Evolutionary conservation across 2,888 invertebrate species (phyloP).

Genomic region (Noctua fimbriata): DNA sequence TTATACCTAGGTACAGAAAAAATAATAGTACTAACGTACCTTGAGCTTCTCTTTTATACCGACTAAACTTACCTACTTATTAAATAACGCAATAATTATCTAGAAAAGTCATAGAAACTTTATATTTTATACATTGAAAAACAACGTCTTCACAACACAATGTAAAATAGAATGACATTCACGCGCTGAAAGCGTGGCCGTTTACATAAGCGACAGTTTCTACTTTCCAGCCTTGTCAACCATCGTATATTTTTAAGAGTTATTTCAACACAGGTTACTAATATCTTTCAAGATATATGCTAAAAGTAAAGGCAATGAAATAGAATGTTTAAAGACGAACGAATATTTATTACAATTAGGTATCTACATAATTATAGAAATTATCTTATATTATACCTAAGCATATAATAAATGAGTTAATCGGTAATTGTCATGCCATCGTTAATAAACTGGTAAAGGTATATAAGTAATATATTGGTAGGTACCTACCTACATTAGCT

Average conservation of each 20-base stretch:
- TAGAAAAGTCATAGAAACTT: background rate
- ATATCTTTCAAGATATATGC: conserved; percentile 6
- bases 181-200: conserved; percentile 1
- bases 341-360: background rate
- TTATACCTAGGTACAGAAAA: no score
- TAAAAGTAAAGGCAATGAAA: background rate
- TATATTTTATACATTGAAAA: background rate
- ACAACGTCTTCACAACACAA: conserved; percentile 7
- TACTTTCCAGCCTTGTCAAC: conserved; percentile 22
- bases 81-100: background rate
- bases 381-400: background rate
- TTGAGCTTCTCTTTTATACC: background rate
- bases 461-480: no score
- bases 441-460: background rate
- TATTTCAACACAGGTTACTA: conserved; percentile 16
- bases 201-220: conserved; percentile 18
- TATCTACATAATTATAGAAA: background rate
- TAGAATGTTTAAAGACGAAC: background rate
- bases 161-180: conserved; percentile 22
- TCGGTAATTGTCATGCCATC: conserved; percentile 2
- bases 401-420: background rate
- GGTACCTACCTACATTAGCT: background rate
- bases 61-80: background rate
- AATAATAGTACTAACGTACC: no score
- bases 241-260: conserved; percentile 4